These are phyloP conservation scores for Cataglyphis albicans DNA, from an alignment of 2,888 invertebrate species.

Conservation along the genomic window DNA sequence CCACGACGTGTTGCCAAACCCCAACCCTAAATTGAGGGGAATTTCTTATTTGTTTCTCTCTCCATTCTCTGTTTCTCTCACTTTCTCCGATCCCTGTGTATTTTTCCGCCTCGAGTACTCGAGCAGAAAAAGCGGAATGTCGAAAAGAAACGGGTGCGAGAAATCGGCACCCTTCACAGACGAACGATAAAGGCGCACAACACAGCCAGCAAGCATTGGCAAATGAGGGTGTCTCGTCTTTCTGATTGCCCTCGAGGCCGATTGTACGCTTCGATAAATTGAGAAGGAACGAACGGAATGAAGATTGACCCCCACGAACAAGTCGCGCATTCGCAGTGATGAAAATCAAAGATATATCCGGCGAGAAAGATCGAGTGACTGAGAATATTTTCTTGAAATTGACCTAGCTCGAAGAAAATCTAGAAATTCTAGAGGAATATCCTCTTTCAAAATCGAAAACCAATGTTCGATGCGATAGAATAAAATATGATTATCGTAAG, in stretches of 20 bases:
- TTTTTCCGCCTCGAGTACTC: conserved; percentile 62
- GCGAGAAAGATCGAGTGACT: neutral
- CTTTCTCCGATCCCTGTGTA: conserved; percentile 59
- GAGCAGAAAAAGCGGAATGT: conserved; percentile 59
- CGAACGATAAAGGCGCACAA: conserved; percentile 71
- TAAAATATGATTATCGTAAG: neutral
- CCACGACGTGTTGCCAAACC: conserved; percentile 53
- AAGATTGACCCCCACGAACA: conserved; percentile 45
- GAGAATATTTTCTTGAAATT: conserved; percentile 47
- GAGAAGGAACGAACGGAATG: conserved; percentile 36
- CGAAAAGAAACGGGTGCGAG: conserved; percentile 51
- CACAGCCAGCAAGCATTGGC: conserved; percentile 67
- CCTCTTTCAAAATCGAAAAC: neutral
- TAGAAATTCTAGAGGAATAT: conserved; percentile 18
- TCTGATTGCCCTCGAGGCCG: conserved; percentile 70
- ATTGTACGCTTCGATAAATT: conserved; percentile 46
- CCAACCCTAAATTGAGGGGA: conserved; percentile 57
- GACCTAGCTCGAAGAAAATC: conserved; percentile 51
- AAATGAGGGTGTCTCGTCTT: conserved; percentile 76
- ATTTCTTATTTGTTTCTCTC: conserved; percentile 21
- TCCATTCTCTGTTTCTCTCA: conserved; percentile 24
- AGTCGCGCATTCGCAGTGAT: conserved; percentile 26
- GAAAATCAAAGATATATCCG: conserved; percentile 59
- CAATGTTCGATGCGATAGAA: neutral
- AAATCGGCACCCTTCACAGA: conserved; percentile 62